Evolutionary conservation across 1,140 invertebrate genomes (phyloP), one percentile per base, ranked within the genome.

Genomic region (Drosophila arawakana): DNA sequence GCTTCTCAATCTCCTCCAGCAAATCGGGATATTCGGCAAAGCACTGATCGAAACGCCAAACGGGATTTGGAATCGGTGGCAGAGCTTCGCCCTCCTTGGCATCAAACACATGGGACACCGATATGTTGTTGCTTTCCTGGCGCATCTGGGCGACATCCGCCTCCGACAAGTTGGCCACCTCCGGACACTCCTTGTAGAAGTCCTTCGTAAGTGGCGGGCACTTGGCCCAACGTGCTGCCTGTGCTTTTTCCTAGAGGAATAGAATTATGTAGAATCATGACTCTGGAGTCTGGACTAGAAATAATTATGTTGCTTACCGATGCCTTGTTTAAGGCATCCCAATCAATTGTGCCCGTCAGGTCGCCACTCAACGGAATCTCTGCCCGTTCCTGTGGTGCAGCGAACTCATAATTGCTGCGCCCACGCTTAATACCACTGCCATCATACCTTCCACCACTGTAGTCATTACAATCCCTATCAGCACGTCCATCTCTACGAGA

Each of bases 11-110:
- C 93, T 98, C 96, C 9, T 94, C 93, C 21, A 98, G 82, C 43
- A 99, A 95, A 83, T 98, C 97, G 30, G 96, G 97, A 93, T 96
- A 98, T 71, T 95, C 81, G 63, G 94, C 88, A 79, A 98, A 98
- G 47, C 96, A 97, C 85, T 98, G 96, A 76, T 97, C 95, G 93
- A 98, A 98, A 18, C 94, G 96, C 77, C 92, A 84, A 0, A 98
- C 94, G 9, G 97, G 97, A 93, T 98, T 98, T 0, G 97, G 97
- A 77, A 98, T 95, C 55, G 58, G 63, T 35, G 79, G 86, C 11
- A 34, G 86, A 0, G 21, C 93, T 5, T 94, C 92, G 10, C 94
- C 84, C 13, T 77, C 63, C 18, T 88, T 72, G 0, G 43, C 49
- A 93, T 93, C 93, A 34, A 94, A 93, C 54, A 93, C 92, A 46